Conservation (phyloP, 2,797 vertebrate genomes). For the Typhlichthys eigenmanni region DNA sequence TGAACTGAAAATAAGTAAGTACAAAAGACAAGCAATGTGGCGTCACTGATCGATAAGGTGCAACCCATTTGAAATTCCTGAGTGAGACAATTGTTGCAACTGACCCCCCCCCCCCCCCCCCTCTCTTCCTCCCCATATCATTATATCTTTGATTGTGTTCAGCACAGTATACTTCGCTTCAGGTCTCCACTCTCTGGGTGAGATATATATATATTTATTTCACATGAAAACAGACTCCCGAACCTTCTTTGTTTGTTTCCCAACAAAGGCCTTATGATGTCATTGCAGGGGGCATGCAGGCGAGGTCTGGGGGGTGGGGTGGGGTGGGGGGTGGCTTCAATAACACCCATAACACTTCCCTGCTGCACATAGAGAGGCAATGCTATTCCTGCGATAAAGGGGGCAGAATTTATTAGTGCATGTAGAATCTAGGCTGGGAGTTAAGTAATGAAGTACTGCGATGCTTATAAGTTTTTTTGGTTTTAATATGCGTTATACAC, state of each 20-base stretch:
- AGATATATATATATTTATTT: conserved; percentile 61
- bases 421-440: too few relatives aligned
- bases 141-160: neutral
- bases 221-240: conserved; percentile 74
- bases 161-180: conserved; percentile 2
- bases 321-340: conserved; percentile 39
- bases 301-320: conserved; percentile 51
- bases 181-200: conserved; percentile 41
- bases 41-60: too few relatives aligned
- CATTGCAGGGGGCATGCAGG: conserved; percentile 56
- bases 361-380: conserved; percentile 26
- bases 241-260: conserved; percentile 71
- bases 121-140: neutral
- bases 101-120: neutral
- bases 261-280: conserved; percentile 75
- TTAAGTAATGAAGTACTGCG: too few relatives aligned
- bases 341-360: conserved; percentile 16
- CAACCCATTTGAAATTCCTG: too few relatives aligned
- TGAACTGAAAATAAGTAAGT: neutral
- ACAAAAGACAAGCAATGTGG: neutral
- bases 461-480: too few relatives aligned
- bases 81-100: neutral
- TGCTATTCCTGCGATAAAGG: conserved; percentile 10
- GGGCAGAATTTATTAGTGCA: too few relatives aligned
- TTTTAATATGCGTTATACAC: too few relatives aligned